Percentiles rank a stretch among this genome's conserved stretches.
These are phyloP conservation scores for Tychaedon coryphoeus DNA, from an alignment of 2,113 vertebrate species.

Conservation along the genomic window DNA sequence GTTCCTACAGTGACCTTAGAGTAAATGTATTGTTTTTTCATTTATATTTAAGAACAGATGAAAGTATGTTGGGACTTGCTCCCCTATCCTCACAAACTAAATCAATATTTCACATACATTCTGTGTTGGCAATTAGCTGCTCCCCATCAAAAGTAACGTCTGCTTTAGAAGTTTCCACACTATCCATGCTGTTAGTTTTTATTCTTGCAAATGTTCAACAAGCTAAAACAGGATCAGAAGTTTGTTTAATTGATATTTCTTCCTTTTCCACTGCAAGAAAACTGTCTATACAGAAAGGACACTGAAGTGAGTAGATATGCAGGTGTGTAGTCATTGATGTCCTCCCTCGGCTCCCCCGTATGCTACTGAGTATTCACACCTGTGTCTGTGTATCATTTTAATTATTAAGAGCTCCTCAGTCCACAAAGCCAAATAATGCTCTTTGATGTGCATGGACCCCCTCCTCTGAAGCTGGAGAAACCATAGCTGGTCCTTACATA, in stretches of 20 bases:
- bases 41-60: slow-evolving; percentile 72
- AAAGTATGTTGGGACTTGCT: slow-evolving; percentile 57
- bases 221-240: not conserved
- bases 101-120: slow-evolving; percentile 53
- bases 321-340: not conserved
- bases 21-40: slow-evolving; percentile 68
- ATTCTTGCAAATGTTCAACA: not conserved
- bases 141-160: not conserved
- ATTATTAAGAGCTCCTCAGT: not conserved
- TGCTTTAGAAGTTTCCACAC: slow-evolving; percentile 5
- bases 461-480: not conserved
- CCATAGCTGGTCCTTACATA: not conserved
- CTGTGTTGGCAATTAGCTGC: slow-evolving; percentile 11
- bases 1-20: slow-evolving; percentile 51
- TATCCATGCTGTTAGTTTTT: not conserved
- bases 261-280: not conserved
- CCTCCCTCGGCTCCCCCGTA: not conserved
- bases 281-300: not conserved
- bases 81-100: not conserved
- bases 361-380: not conserved
- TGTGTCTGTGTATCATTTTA: not conserved
- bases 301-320: not conserved
- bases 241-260: slow-evolving; percentile 15
- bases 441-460: not conserved
- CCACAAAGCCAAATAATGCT: not conserved